A percentile compares a stretch with the other conserved stretches of the same genome.
phyloP scores from a whole-genome alignment of 2,888 invertebrate genomes.

The Protophormia terraenovae region DNA sequence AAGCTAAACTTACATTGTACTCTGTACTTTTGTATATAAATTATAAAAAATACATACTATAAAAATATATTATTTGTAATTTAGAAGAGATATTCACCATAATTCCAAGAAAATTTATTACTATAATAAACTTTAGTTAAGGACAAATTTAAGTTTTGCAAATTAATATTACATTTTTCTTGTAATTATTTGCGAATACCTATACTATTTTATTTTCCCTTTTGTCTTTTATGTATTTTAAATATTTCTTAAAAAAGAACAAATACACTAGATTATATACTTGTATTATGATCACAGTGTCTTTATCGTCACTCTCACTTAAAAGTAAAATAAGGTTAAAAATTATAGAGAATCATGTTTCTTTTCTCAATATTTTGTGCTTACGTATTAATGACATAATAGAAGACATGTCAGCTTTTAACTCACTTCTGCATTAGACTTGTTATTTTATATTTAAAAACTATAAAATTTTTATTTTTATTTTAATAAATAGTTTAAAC shows the following conservation, averaged over 20 bases:
- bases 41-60: constrained; percentile 28
- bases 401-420: not conserved
- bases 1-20: constrained; percentile 46
- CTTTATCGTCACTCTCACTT: constrained; percentile 74
- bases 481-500: constrained; percentile 6
- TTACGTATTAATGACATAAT: not conserved
- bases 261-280: constrained; percentile 36
- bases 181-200: not conserved
- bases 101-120: no score
- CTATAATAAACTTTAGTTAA: no score
- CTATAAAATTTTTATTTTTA: not conserved
- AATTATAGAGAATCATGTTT: not conserved
- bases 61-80: not conserved
- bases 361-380: not conserved
- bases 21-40: constrained; percentile 29
- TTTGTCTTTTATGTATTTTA: constrained; percentile 13
- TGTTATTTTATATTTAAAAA: not conserved
- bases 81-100: not conserved
- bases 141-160: no score
- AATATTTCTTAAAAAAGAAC: constrained; percentile 7
- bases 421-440: not conserved
- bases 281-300: constrained; percentile 76
- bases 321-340: constrained; percentile 21
- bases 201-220: not conserved
- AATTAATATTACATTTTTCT: not conserved